These are phyloP conservation scores for Dryocosmus kuriphilus DNA, from an alignment of 2,888 invertebrate genomes.

Conservation along the genomic window DNA sequence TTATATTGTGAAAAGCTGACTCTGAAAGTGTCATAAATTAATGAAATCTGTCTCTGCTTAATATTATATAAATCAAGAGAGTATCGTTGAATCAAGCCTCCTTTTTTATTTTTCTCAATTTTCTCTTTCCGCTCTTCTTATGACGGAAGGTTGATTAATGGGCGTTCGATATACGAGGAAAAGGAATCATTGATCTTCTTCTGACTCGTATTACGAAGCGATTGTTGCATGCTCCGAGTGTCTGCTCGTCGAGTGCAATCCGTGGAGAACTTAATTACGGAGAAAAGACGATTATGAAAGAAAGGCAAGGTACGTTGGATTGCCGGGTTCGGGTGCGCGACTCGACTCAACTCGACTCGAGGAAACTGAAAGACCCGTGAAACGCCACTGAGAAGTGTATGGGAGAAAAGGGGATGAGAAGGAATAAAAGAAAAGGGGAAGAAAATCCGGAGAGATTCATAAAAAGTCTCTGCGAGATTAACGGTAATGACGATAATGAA, in stretches of 20 bases:
- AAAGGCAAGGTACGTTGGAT: conserved; percentile 33
- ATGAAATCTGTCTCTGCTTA: background rate
- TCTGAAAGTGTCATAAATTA: background rate
- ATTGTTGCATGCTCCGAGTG: conserved; percentile 51
- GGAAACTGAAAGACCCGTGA: conserved; percentile 25
- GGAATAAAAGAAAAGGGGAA: conserved; percentile 32
- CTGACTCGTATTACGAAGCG: conserved; percentile 51
- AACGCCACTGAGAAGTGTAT: conserved; percentile 9
- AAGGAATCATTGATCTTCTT: conserved; percentile 52
- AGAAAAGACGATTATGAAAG: conserved; percentile 58
- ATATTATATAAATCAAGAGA: background rate
- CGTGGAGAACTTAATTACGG: conserved; percentile 55
- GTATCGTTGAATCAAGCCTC: background rate
- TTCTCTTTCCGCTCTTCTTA: background rate
- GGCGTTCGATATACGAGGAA: conserved; percentile 47
- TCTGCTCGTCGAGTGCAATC: conserved; percentile 50
- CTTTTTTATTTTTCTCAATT: background rate
- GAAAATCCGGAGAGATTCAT: conserved; percentile 21
- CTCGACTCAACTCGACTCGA: conserved; percentile 20
- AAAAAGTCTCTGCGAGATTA: conserved; percentile 32
- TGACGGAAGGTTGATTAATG: conserved; percentile 51
- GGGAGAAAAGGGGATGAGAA: background rate
- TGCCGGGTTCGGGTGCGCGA: background rate
- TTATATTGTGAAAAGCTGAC: background rate
- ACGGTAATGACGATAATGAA: conserved; percentile 38